A percentile compares a stretch with the other conserved stretches of the same genome.
Evolutionary conservation across 1,140 invertebrate genomes (phyloP).

Genomic region (Panulirus ornatus): DNA sequence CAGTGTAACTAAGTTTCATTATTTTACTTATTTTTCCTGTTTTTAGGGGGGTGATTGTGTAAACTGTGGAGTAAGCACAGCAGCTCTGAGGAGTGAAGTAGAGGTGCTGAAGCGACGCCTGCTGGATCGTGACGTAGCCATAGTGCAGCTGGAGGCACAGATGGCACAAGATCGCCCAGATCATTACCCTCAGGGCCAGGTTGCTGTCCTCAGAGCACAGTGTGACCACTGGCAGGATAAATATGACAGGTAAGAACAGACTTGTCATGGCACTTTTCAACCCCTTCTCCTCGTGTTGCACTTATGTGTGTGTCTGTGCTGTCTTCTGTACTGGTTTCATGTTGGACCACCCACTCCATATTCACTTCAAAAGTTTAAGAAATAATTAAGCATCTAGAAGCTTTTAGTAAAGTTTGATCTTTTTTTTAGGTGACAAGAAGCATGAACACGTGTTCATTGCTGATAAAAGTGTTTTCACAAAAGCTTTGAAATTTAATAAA

Average conservation of each 20-base stretch:
- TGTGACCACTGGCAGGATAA: conserved; percentile 74
- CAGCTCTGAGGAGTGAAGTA: conserved; percentile 49
- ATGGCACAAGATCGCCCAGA: conserved; percentile 60
- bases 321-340: too few species aligned
- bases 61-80: conserved; percentile 50
- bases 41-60: conserved; percentile 57
- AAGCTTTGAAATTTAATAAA: too few species aligned
- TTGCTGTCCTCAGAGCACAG: conserved; percentile 59
- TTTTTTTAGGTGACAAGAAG: too few species aligned
- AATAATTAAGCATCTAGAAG: too few species aligned
- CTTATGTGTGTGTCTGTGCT: not conserved
- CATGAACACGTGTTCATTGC: too few species aligned
- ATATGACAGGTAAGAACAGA: conserved; percentile 66
- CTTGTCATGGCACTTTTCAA: too few species aligned
- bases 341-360: too few species aligned
- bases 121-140: conserved; percentile 64
- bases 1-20: not conserved
- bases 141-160: conserved; percentile 61
- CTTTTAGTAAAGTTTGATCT: too few species aligned
- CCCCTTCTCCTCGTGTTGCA: not conserved
- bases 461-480: too few species aligned
- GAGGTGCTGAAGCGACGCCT: conserved; percentile 52
- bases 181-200: conserved; percentile 56
- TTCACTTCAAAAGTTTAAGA: too few species aligned
- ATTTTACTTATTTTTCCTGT: not conserved